Conservation (phyloP, 1,140 invertebrate species). For the Vanessa atalanta region DNA sequence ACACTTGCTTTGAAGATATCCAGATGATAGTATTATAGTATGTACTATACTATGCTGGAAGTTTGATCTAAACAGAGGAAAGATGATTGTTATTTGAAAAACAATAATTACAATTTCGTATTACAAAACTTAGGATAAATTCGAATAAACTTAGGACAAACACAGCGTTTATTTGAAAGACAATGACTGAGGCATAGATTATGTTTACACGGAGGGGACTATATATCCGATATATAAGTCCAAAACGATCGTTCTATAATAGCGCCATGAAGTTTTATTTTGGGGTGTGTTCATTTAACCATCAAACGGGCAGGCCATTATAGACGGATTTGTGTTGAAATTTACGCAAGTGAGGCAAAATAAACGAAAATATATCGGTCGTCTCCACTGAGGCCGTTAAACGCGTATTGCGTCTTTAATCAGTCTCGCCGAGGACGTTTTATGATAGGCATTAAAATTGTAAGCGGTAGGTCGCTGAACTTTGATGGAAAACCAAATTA, state of each 20-base stretch:
- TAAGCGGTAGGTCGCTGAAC: constrained; percentile 58
- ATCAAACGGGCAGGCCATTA: constrained; percentile 31
- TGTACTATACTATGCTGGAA: too few species aligned
- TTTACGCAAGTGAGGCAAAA: constrained; percentile 64
- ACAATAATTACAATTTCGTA: too few species aligned
- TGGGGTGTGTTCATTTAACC: constrained; percentile 32
- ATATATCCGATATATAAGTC: not conserved
- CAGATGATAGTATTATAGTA: too few species aligned
- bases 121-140: too few species aligned
- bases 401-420: constrained; percentile 62
- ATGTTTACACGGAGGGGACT: not conserved
- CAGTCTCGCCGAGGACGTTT: constrained; percentile 62
- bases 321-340: constrained; percentile 46
- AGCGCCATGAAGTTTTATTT: constrained; percentile 16
- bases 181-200: not conserved
- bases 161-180: not conserved
- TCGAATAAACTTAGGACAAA: too few species aligned
- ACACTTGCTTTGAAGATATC: too few species aligned
- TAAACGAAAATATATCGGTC: constrained; percentile 57
- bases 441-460: constrained; percentile 66
- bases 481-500: constrained; percentile 51
- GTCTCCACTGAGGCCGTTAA: constrained; percentile 49
- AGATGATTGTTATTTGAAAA: too few species aligned
- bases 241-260: constrained; percentile 10
- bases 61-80: too few species aligned